Evolutionary conservation across 2,113 vertebrate species (phyloP).

Genomic region (Sinocyclocheilus anophthalmus): DNA sequence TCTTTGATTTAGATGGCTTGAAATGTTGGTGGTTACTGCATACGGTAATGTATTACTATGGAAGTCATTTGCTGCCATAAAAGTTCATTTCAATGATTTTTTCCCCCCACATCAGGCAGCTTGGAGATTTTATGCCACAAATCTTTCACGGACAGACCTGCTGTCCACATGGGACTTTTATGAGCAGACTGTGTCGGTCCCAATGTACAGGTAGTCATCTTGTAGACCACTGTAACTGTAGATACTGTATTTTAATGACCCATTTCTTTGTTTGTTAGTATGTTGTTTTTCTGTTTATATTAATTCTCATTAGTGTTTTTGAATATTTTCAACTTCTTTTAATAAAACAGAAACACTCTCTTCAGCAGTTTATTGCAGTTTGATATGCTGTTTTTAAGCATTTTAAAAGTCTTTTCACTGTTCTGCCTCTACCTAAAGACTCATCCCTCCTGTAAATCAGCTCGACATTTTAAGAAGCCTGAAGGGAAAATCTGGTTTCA

Average conservation of each 20-base stretch:
- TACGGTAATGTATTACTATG: neutral
- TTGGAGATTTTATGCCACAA: conserved; percentile 97
- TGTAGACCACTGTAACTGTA: neutral
- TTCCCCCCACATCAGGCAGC: conserved; percentile 74
- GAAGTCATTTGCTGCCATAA: neutral
- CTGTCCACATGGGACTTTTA: conserved; percentile 95
- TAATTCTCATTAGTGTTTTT: neutral
- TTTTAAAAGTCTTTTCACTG: conserved; percentile 43
- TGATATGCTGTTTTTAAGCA: neutral
- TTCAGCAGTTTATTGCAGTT: neutral
- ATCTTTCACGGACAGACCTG: conserved; percentile 89
- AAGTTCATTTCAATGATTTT: neutral
- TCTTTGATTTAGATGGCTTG: neutral
- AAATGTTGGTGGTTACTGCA: neutral
- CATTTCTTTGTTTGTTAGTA: neutral
- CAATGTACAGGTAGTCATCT: conserved; percentile 91
- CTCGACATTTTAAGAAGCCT: conserved; percentile 94
- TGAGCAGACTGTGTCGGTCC: conserved; percentile 87
- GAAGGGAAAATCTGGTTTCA: conserved; percentile 93
- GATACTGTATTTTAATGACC: neutral
- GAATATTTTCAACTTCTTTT: neutral
- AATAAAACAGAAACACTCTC: neutral
- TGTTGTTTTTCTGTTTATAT: neutral
- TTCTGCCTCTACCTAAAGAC: conserved; percentile 68
- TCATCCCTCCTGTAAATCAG: conserved; percentile 95